Conservation (phyloP, 35 echinoderm and acorn worm species). For the Apostichopus californicus region DNA sequence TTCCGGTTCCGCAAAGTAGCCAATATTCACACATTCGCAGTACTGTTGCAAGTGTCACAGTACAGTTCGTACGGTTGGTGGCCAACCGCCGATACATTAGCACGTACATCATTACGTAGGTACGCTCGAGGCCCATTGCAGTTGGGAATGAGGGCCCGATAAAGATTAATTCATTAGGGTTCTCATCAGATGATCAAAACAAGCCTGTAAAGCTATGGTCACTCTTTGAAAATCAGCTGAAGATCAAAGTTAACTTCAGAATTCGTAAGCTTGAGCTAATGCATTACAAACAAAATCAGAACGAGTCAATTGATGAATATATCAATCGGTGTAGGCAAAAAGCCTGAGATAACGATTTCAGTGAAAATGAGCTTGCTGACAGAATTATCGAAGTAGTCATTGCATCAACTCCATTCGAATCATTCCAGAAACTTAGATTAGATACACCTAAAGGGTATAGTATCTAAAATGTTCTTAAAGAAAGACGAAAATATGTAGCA, state of each 20-base stretch:
- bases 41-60: no score
- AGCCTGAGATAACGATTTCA: conserved; percentile 53
- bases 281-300: conserved; percentile 23
- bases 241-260: conserved; percentile 56
- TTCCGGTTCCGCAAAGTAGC: no score
- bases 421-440: conserved; percentile 57
- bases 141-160: no score
- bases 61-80: no score
- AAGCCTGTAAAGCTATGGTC: conserved; percentile 53
- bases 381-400: conserved; percentile 65
- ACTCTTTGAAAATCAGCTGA: conserved; percentile 56
- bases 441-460: conserved; percentile 56
- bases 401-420: conserved; percentile 47
- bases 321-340: conserved; percentile 60
- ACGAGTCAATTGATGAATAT: conserved; percentile 64
- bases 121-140: no score
- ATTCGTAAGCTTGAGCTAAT: conserved; percentile 52
- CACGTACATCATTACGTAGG: no score
- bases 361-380: conserved; percentile 2
- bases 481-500: conserved; percentile 65
- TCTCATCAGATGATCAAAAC: no score
- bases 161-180: no score
- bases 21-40: no score
- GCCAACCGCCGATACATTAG: no score
- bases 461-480: conserved; percentile 50